A percentile compares a stretch with the other conserved stretches of the same genome.
Conservation (phyloP, 2,113 vertebrate species). For the Numenius arquata region DNA sequence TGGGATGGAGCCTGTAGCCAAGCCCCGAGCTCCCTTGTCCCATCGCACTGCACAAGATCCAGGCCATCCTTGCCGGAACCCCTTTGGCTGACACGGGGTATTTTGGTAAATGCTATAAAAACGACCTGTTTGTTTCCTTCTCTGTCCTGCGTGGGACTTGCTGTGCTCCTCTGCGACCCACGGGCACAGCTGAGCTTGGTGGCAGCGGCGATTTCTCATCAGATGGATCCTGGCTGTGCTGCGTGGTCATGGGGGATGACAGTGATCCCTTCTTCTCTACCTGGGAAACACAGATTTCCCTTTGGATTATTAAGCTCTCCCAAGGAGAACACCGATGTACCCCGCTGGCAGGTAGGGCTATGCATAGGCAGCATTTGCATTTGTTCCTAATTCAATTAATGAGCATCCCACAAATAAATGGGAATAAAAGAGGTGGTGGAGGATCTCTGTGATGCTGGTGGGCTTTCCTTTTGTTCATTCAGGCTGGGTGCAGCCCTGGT, state of each 20-base stretch:
- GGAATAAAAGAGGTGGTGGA: neutral
- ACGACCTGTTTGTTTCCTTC: neutral
- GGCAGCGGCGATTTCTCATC: accelerated
- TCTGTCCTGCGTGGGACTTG: neutral
- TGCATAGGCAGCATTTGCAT: neutral
- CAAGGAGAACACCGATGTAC: accelerated
- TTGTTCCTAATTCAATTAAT: neutral
- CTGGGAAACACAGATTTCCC: neutral
- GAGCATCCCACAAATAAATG: accelerated
- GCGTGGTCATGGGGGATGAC: accelerated
- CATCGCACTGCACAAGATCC: too few species aligned
- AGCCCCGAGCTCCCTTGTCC: accelerated
- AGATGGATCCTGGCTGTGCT: neutral
- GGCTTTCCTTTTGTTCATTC: accelerated
- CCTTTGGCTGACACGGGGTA: neutral
- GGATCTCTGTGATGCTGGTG: neutral
- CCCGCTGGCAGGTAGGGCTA: accelerated
- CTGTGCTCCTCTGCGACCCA: neutral
- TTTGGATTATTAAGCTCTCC: neutral
- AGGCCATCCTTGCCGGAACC: neutral
- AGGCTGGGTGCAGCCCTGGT: neutral
- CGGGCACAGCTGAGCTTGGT: accelerated
- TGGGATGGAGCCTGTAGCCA: accelerated
- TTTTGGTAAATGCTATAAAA: neutral
- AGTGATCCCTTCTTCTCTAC: neutral